Base-by-base conservation (phyloP, 2,113 vertebrate genomes). In the Cyanistes caeruleus region DNA sequence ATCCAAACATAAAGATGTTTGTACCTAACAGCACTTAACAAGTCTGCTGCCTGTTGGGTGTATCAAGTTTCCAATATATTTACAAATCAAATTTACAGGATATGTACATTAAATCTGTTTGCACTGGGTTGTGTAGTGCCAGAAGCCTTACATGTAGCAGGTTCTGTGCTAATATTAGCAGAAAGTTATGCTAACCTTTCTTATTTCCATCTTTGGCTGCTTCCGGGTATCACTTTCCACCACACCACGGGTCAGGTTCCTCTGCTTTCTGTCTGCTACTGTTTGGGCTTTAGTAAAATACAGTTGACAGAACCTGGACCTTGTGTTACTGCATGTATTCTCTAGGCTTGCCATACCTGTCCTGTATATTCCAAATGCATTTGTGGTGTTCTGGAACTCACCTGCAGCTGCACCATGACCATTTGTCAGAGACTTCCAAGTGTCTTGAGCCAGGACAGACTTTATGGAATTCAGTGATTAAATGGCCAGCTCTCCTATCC, bases 91-190 rank as follows among this genome's bases (percentile, higher is more conserved):
- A 76, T 95, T 95, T 87, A 82, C 74, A 94, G 70, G 62, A 10
- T 75, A 30, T 44, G 37, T 93, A 63, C 65, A 52, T 74, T 75
- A 68, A 68, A 28, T 73, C 62, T 85, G 6, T 87, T 87, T 78
- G 62, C 5, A 4, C 51, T 62, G 59, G 84, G 83, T 53, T 77
- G 70, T 46, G 80, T n/a, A 82, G 87, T n/a, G 84, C 25, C 2
- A n/a, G 63, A 82, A 93, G 87, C 82, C 82, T 39, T 58, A 27
- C 70, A 44, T 11, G 58, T 56, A 46, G 87, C 90, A 87, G 75
- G 28, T 76, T 83, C 70, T 94, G 70, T 76, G 82, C 85, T 96
- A 91, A 93, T 83, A 73, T 83, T 85, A 96, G 92, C 87, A 75
- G 84, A 28, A 87, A 87, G 90, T 91, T 85, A n/a, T 6, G 70